Conservation (phyloP, 2,797 vertebrate species). For the Etheostoma perlongum region DNA sequence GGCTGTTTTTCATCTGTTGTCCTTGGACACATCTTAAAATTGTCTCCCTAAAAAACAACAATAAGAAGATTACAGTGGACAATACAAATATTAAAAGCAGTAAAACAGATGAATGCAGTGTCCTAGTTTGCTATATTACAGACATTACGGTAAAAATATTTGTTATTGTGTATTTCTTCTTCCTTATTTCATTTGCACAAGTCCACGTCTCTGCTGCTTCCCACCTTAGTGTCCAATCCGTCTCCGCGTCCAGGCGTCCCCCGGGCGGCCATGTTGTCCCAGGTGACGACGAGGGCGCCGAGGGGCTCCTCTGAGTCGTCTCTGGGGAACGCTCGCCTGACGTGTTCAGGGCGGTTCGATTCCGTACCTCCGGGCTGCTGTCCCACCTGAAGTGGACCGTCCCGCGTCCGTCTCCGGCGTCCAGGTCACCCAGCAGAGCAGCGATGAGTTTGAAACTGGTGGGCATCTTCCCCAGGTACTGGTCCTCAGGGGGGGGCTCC, state of each 20-base stretch:
- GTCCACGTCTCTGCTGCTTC: too few relatives aligned
- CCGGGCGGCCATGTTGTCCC: slow-evolving; percentile 87
- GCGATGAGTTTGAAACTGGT: slow-evolving; percentile 86
- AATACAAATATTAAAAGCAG: too few relatives aligned
- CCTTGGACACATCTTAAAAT: too few relatives aligned
- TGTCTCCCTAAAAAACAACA: too few relatives aligned
- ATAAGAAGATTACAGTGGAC: too few relatives aligned
- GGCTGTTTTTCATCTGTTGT: too few relatives aligned
- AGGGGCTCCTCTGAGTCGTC: slow-evolving; percentile 73
- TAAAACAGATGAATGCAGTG: too few relatives aligned
- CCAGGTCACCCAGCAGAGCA: slow-evolving; percentile 90
- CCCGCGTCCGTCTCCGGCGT: slow-evolving; percentile 86
- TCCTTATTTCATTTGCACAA: too few relatives aligned
- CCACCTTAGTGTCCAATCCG: slow-evolving; percentile 73
- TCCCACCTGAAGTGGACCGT: slow-evolving; percentile 90
- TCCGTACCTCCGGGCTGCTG: slow-evolving; percentile 75
- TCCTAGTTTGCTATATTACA: too few relatives aligned
- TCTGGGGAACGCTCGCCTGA: slow-evolving; percentile 86
- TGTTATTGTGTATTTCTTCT: too few relatives aligned
- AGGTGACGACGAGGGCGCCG: slow-evolving; percentile 88
- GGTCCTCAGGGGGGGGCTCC: slow-evolving; percentile 78
- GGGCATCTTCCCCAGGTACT: slow-evolving; percentile 89
- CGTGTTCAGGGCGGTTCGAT: slow-evolving; percentile 71
- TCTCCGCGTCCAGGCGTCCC: slow-evolving; percentile 68
- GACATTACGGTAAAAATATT: too few relatives aligned